Base-by-base conservation (phyloP, 2,797 vertebrate genomes). In the Lophura swinhoii region DNA sequence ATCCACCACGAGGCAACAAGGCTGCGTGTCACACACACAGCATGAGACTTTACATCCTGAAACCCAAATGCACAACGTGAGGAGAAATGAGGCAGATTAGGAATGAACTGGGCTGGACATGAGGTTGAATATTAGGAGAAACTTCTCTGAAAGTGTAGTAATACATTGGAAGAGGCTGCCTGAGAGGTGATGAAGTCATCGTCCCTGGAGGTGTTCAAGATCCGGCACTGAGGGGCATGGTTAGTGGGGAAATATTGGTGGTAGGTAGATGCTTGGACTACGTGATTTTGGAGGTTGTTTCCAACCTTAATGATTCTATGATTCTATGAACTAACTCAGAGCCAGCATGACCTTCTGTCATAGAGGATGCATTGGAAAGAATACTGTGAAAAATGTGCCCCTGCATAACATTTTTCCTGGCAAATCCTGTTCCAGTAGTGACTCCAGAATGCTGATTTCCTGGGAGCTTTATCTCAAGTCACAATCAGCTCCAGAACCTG, bases 331-430 rank as follows among this genome's bases (percentile, higher is more conserved):
- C 13, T 20, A 62, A 43, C 17, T 26, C 14, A 5, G 35, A 51
- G 28, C 37, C 59, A 67, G 39, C 0, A 0, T 14, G 20, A 12
- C 56, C 55, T 79, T 60, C 1, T 16, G 22, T 24, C 48, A 26
- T 55, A 29, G 28, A 58, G 64, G 79, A 26, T 58, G 49, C 84
- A n/a, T 10, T 51, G 46, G 22, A 64, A 76, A 77, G 75, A 92
- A 37, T 35, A 8, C 29, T 82, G 49, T 82, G 66, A 91, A 87
- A 74, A 46, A 64, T 60, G 29, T 75, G 43, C 18, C 62, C 77
- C 70, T 86, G 48, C 63, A 49, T 43, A 58, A 2, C 29, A 7
- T 11, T 29, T 86, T 91, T 43, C 46, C 37, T 59, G 43, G 37
- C 22, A 82, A 55, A 33, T 41, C 35, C 48, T 81, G 46, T 51